Conservation (phyloP, 2,888 invertebrate species). For the Plutella xylostella region DNA sequence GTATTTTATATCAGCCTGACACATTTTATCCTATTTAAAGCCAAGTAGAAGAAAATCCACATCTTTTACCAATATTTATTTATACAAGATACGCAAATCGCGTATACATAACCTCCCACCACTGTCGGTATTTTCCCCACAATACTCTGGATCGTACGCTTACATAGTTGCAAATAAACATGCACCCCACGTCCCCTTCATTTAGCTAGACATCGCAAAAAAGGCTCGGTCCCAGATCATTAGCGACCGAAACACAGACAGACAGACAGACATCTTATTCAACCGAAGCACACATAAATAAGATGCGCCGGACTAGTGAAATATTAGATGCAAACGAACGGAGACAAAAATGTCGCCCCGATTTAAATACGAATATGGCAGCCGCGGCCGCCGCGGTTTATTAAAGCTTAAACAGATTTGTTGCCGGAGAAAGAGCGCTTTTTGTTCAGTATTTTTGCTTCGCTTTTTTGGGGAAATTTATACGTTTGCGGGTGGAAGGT, state of each 20-base stretch:
- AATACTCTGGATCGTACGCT: neutral
- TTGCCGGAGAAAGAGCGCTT: no score
- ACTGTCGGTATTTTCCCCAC: neutral
- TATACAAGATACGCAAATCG: no score
- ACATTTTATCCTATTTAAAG: no score
- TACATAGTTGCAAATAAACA: constrained; percentile 4
- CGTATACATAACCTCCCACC: neutral
- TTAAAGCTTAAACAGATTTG: no score
- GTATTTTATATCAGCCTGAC: no score
- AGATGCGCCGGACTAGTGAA: constrained; percentile 46
- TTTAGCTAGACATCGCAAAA: constrained; percentile 55
- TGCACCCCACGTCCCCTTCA: constrained; percentile 43
- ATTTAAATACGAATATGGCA: constrained; percentile 59
- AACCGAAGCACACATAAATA: constrained; percentile 42
- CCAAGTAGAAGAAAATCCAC: no score
- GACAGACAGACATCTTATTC: constrained; percentile 58
- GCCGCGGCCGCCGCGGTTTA: no score
- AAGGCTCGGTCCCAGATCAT: constrained; percentile 49
- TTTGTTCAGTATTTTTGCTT: no score
- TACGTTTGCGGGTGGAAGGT: no score
- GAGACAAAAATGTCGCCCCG: constrained; percentile 50
- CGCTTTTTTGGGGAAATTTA: no score
- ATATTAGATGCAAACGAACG: constrained; percentile 57
- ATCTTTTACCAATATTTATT: no score
- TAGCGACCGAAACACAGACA: constrained; percentile 45